Conservation (phyloP, 2,113 vertebrate species). For the Micromys minutus region DNA sequence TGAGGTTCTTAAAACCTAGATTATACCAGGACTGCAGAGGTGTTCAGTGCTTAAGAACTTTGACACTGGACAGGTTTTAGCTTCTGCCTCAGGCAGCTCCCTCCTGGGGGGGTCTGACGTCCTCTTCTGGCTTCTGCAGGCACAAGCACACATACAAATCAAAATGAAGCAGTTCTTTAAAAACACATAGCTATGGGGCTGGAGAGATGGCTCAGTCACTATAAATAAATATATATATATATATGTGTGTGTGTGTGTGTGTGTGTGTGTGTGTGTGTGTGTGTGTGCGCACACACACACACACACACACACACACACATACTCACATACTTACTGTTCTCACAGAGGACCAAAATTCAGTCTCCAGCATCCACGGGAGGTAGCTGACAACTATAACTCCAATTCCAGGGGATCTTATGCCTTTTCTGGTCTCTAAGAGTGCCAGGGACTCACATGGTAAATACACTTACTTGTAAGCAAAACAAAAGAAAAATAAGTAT, state of each 20-base stretch:
- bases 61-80: neutral
- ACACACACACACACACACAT: no score
- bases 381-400: no score
- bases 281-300: no score
- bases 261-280: no score
- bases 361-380: neutral
- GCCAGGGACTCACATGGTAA: neutral
- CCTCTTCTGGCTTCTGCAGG: no score
- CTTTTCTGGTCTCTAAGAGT: neutral
- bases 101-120: neutral
- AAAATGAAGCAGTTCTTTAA: neutral
- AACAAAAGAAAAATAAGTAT: neutral
- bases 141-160: neutral
- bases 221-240: no score
- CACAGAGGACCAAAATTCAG: neutral
- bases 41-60: neutral
- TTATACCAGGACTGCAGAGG: neutral
- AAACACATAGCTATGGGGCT: neutral
- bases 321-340: neutral
- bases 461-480: neutral
- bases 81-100: neutral
- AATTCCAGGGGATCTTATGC: neutral
- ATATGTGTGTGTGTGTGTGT: no score
- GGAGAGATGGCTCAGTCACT: neutral
- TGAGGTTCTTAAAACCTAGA: constrained; percentile 9